Percentiles rank a stretch among this genome's conserved stretches.
Conservation (phyloP, 2,113 vertebrate genomes). For the Vicugna pacos region DNA sequence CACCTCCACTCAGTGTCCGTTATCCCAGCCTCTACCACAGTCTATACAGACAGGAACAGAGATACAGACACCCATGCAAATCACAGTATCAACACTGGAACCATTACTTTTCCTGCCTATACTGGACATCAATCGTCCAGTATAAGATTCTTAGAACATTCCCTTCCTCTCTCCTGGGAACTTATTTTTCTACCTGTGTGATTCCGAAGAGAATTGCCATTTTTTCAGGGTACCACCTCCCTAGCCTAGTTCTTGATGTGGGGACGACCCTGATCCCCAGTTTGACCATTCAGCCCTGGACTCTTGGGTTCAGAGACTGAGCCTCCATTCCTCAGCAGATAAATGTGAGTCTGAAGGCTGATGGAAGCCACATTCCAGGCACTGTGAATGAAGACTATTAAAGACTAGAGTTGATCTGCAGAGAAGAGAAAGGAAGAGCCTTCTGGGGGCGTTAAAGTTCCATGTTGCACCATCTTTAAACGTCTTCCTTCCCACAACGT, state of each 20-base stretch:
- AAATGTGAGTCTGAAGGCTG: background rate
- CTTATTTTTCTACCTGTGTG: background rate
- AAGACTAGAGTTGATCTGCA: background rate
- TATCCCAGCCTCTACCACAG: background rate
- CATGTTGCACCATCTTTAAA: background rate
- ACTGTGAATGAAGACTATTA: background rate
- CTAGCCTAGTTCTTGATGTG: background rate
- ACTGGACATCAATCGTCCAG: background rate
- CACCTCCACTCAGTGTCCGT: background rate
- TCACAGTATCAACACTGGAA: background rate
- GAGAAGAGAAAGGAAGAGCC: background rate
- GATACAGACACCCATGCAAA: background rate
- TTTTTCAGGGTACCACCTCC: background rate
- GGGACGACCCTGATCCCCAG: background rate
- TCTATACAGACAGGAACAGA: background rate
- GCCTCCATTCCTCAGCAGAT: background rate
- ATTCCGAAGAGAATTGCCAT: background rate
- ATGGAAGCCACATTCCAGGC: background rate
- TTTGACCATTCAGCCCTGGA: background rate
- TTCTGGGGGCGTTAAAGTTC: background rate
- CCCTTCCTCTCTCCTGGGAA: background rate
- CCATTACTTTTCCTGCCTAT: background rate
- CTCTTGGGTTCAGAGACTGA: background rate
- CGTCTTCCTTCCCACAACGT: background rate
- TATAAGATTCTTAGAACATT: background rate